Evolutionary conservation across 2,888 invertebrate genomes (phyloP).

Genomic region (Tetheella fluctuosa): DNA sequence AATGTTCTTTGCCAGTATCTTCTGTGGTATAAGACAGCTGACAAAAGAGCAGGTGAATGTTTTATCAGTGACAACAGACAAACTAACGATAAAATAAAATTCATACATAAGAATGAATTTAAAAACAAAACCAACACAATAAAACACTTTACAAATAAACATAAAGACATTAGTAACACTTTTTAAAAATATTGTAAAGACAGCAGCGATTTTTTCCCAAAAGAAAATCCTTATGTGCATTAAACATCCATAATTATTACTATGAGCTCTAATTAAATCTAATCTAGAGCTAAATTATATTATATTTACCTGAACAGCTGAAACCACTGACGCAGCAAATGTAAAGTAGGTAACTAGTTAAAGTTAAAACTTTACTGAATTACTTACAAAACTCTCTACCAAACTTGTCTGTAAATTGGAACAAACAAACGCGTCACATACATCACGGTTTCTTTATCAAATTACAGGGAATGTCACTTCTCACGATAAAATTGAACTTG

Average conservation of each 20-base stretch:
- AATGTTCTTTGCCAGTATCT: constrained; percentile 10
- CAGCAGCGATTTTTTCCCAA: not conserved
- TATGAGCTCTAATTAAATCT: not conserved
- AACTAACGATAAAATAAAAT: constrained; percentile 23
- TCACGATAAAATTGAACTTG: constrained; percentile 51
- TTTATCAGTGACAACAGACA: constrained; percentile 33
- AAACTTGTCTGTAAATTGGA: constrained; percentile 50
- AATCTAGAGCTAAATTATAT: constrained; percentile 38
- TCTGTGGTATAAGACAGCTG: constrained; percentile 11
- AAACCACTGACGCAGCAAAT: constrained; percentile 32
- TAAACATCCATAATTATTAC: no score
- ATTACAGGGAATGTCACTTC: constrained; percentile 47
- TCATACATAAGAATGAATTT: not conserved
- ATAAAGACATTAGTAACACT: not conserved
- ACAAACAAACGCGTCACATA: constrained; percentile 50
- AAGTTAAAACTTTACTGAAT: constrained; percentile 49
- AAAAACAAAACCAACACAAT: not conserved
- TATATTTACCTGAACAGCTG: constrained; percentile 31
- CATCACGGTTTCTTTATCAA: constrained; percentile 62
- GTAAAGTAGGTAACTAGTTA: constrained; percentile 37
- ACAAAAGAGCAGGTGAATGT: constrained; percentile 40
- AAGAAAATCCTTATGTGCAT: no score
- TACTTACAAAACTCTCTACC: constrained; percentile 40
- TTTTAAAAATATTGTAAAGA: not conserved
- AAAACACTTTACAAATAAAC: not conserved